Conservation (phyloP, 2,797 vertebrate genomes). For the Ceryle rudis region DNA sequence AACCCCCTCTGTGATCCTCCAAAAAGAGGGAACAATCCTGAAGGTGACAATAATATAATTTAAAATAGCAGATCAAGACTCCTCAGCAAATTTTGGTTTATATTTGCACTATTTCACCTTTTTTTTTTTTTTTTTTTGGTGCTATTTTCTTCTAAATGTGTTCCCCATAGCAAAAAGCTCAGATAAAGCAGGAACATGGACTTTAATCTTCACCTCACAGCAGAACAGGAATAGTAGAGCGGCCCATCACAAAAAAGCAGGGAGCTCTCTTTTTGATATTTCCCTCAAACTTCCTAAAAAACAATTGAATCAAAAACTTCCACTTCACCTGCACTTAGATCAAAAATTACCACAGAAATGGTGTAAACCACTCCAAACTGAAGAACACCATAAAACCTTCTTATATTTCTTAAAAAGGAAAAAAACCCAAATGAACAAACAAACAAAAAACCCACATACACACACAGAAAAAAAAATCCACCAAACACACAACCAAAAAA, state of each 20-base stretch:
- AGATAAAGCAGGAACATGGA: neutral
- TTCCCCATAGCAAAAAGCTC: neutral
- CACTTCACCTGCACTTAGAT: neutral
- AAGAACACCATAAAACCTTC: neutral
- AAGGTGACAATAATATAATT: neutral
- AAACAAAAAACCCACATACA: neutral
- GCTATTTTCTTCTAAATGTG: neutral
- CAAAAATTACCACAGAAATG: neutral
- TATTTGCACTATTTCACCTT: neutral
- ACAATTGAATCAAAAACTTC: neutral
- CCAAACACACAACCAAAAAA: neutral
- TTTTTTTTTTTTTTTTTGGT: neutral
- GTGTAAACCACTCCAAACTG: neutral
- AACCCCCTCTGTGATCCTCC: neutral
- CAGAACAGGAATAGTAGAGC: neutral
- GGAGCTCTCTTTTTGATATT: neutral
- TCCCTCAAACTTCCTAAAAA: neutral
- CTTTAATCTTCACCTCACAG: neutral
- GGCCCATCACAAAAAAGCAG: neutral
- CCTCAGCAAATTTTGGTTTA: neutral
- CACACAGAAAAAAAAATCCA: rapidly evolving
- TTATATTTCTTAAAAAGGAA: neutral
- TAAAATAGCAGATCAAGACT: neutral
- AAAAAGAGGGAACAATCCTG: neutral
- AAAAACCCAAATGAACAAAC: neutral